Evolutionary conservation across 2,797 vertebrate genomes (phyloP), one percentile per base, ranked within the genome.

Genomic region (Eurystomus glaucurus): DNA sequence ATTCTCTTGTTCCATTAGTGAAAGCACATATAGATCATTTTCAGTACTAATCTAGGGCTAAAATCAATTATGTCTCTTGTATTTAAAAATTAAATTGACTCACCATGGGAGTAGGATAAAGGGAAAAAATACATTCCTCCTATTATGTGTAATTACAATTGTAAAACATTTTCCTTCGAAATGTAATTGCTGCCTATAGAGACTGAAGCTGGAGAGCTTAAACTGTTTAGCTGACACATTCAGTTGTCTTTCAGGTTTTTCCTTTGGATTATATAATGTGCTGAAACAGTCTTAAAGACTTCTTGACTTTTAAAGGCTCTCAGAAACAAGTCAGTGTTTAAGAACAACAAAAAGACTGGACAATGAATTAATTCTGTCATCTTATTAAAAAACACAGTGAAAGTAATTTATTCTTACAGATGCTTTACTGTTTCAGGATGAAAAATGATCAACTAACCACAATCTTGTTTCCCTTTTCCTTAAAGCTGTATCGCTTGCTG

Each of bases 71-170:
- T 97, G 97, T 97, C 97, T 98, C 98, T 98, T 98, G 98, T 98
- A 98, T 98, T 98, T 98, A 98, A 98, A 98, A 98, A 98, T 98
- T 98, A 98, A 98, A 98, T 98, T 98, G 98, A 98, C 98, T 98
- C 97, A 31, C 98, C 97, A 98, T 97, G 98, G 98, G 98, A 98
- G 96, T 95, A 98, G 96, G 95, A 98, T 98, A 98, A 98, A 98
- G 97, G 85, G 95, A 98, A 98, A 97, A 98, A 98, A 98, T 98
- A 97, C 98, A 97, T 98, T 98, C 98, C 94, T 98, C 91, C 95
- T 98, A 98, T 98, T 98, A 98, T 96, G 96, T 98, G 98, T 98
- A 98, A 98, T 98, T 98, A 98, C 98, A 98, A 98, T 98, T 98
- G 97, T 98, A 98, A 98, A 98, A 98, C 98, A 98, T 98, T 98